phyloP scores from a whole-genome alignment of 2,888 invertebrate species.

The Peribatodes rhomboidaria region DNA sequence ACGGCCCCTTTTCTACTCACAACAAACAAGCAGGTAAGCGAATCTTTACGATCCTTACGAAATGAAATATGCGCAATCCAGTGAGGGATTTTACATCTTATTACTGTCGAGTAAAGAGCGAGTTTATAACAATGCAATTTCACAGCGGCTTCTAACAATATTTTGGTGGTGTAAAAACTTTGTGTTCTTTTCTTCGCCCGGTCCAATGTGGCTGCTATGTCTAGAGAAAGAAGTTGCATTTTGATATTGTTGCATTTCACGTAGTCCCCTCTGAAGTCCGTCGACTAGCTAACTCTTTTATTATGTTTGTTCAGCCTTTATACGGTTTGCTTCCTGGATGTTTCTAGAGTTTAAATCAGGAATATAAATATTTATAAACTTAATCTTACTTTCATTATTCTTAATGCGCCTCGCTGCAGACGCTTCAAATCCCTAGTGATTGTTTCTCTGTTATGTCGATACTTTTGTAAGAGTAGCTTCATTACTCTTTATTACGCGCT shows the following conservation, averaged over 20 bases:
- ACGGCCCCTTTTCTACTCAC: slow-evolving; percentile 78
- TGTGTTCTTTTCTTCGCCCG: slow-evolving; percentile 64
- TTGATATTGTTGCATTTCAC: slow-evolving; percentile 52
- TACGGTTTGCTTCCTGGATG: slow-evolving; percentile 57
- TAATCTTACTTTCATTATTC: slow-evolving; percentile 31
- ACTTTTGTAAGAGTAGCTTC: slow-evolving; percentile 24
- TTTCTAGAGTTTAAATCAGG: slow-evolving; percentile 57
- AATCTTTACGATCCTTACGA: slow-evolving; percentile 80
- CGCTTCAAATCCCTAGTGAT: slow-evolving; percentile 30
- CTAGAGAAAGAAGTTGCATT: slow-evolving; percentile 55
- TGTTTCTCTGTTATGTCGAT: slow-evolving; percentile 21
- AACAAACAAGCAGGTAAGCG: slow-evolving; percentile 86
- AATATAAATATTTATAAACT: slow-evolving; percentile 39
- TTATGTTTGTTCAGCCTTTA: slow-evolving; percentile 56
- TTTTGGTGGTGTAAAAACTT: slow-evolving; percentile 66
- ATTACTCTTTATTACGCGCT: slow-evolving; percentile 29
- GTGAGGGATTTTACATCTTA: slow-evolving; percentile 77
- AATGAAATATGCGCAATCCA: slow-evolving; percentile 76
- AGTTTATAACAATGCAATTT: slow-evolving; percentile 65
- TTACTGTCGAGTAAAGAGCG: slow-evolving; percentile 66
- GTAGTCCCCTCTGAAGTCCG: slow-evolving; percentile 53
- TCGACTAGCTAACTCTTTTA: slow-evolving; percentile 57
- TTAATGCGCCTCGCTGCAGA: slow-evolving; percentile 27
- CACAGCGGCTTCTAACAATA: slow-evolving; percentile 62
- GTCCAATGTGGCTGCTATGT: slow-evolving; percentile 60